Percentiles rank a stretch among this genome's conserved stretches.
Conservation (phyloP, 2,888 invertebrate species). For the Himalopsyche tibetana region DNA sequence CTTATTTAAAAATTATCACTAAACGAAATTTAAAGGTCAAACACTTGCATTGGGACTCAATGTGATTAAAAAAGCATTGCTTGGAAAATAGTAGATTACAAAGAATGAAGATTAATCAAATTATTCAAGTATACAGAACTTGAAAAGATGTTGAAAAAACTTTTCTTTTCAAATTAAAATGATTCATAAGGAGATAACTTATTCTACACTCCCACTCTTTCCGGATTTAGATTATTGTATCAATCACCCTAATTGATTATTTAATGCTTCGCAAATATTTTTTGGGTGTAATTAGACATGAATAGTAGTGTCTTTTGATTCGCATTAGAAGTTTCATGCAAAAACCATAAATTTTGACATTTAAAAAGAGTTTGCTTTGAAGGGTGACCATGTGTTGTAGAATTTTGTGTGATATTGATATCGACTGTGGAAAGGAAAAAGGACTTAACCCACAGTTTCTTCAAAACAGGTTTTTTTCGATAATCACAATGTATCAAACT, state of each 20-base stretch:
- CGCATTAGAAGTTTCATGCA: constrained; percentile 19
- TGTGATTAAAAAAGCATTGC: too few relatives aligned
- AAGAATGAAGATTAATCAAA: too few relatives aligned
- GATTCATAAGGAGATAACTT: neutral
- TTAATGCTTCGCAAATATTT: neutral
- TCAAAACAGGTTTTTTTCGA: too few relatives aligned
- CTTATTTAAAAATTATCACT: too few relatives aligned
- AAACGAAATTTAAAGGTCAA: too few relatives aligned
- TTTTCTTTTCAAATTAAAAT: neutral
- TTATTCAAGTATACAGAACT: too few relatives aligned
- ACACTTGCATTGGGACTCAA: too few relatives aligned
- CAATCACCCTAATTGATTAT: neutral
- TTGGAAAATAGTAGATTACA: too few relatives aligned
- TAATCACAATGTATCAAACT: too few relatives aligned
- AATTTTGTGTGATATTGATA: too few relatives aligned
- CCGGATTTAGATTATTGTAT: neutral
- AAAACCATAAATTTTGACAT: constrained; percentile 22
- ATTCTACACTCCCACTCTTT: neutral
- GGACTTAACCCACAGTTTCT: too few relatives aligned
- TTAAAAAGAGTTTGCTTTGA: neutral
- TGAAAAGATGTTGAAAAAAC: neutral
- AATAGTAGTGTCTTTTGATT: constrained; percentile 19
- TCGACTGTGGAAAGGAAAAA: too few relatives aligned
- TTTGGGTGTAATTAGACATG: constrained; percentile 29
- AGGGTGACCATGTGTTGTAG: neutral